Conservation (phyloP, 2,113 vertebrate genomes). For the Chlorodrepanis virens region DNA sequence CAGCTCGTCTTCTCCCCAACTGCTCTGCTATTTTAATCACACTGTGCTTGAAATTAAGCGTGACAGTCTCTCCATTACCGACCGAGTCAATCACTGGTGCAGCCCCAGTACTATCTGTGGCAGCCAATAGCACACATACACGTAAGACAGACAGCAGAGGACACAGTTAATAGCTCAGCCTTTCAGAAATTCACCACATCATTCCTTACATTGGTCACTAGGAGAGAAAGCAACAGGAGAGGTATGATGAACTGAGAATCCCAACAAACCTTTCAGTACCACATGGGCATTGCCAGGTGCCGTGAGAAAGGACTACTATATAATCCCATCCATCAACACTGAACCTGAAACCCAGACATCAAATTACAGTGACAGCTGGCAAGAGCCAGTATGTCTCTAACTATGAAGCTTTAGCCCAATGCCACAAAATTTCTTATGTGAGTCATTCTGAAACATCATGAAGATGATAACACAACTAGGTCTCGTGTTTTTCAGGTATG, state of each 20-base stretch:
- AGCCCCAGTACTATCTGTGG: not conserved
- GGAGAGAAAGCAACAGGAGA: not conserved
- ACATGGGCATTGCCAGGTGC: not conserved
- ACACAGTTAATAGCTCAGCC: not conserved
- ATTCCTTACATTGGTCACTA: not conserved
- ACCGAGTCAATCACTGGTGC: not conserved
- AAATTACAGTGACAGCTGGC: not conserved
- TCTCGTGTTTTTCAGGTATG: not conserved
- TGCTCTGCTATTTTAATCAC: constrained; percentile 38
- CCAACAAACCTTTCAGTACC: accelerated
- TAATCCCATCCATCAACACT: not conserved
- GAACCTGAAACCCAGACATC: not conserved
- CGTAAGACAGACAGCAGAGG: accelerated
- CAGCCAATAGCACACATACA: not conserved
- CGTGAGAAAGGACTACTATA: not conserved
- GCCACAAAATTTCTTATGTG: not conserved
- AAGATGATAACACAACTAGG: not conserved
- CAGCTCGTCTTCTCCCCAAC: not conserved
- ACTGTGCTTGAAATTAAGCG: not conserved
- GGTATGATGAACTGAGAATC: not conserved
- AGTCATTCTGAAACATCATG: not conserved
- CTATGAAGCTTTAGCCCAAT: not conserved
- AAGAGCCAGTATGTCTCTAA: not conserved
- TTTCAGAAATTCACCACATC: not conserved
- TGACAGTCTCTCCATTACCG: not conserved